These are phyloP conservation scores for Apamea sordens DNA, from an alignment of 2,888 invertebrate genomes.

Conservation along the genomic window DNA sequence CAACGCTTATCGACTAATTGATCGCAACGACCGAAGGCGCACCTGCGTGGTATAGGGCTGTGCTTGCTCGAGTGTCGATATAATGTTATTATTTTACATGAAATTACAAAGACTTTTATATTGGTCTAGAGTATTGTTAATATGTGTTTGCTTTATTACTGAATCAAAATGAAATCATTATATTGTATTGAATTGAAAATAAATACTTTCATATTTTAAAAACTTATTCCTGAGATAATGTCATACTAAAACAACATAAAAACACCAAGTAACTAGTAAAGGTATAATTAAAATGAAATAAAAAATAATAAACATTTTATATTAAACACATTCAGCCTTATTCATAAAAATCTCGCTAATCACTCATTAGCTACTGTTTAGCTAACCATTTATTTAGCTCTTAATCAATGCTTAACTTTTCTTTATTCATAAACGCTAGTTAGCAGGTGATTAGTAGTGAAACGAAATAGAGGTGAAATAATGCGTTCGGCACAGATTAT, in stretches of 20 bases:
- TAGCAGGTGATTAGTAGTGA: too few species aligned
- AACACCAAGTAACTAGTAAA: background rate
- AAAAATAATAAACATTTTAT: background rate
- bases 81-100: background rate
- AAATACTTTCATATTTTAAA: background rate
- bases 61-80: conserved; percentile 13
- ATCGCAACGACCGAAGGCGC: conserved; percentile 75
- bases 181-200: background rate
- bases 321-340: too few species aligned
- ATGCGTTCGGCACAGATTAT: too few species aligned
- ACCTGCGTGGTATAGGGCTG: conserved; percentile 72
- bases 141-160: background rate
- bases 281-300: background rate
- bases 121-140: background rate
- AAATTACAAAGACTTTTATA: background rate
- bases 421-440: too few species aligned
- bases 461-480: too few species aligned
- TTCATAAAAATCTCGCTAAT: too few species aligned
- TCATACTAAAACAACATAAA: background rate
- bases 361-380: too few species aligned
- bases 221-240: background rate
- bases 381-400: too few species aligned
- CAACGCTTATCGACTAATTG: conserved; percentile 83
- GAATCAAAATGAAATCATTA: background rate
- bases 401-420: too few species aligned